phyloP scores from a whole-genome alignment of 2,888 invertebrate species.

The Stramonita haemastoma region DNA sequence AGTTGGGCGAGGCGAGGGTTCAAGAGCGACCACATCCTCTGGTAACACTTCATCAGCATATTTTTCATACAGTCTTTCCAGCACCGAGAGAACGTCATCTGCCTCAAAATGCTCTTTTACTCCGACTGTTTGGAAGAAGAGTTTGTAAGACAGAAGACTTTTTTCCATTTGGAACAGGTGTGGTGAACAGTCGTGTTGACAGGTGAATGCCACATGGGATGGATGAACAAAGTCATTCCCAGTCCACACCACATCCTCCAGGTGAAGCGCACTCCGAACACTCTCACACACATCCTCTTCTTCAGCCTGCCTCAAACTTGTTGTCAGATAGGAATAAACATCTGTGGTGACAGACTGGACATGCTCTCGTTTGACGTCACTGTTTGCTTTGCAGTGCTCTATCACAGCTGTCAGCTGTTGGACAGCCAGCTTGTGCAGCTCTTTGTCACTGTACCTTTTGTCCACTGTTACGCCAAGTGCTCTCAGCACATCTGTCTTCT shows the following conservation, averaged over 20 bases:
- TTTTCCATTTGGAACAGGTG: conserved; percentile 34
- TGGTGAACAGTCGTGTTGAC: conserved; percentile 43
- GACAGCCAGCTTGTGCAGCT: not conserved
- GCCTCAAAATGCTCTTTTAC: not conserved
- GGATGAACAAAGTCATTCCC: conserved; percentile 4
- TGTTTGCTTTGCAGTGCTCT: not conserved
- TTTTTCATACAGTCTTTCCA: not conserved
- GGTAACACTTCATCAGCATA: not conserved
- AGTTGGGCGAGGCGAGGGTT: conserved; percentile 11
- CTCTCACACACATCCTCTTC: no score
- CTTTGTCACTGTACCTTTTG: not conserved
- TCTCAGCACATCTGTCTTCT: not conserved
- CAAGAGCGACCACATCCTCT: not conserved
- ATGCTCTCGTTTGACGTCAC: not conserved
- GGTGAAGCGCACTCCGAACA: not conserved
- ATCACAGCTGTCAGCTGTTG: not conserved
- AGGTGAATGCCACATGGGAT: not conserved
- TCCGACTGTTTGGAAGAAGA: not conserved
- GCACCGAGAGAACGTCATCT: not conserved
- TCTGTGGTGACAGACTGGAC: not conserved
- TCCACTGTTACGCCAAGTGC: not conserved
- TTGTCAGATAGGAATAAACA: conserved; percentile 2
- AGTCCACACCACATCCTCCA: not conserved
- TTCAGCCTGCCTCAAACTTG: not conserved
- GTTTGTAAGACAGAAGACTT: not conserved